A percentile compares a stretch with the other conserved stretches of the same genome.
Evolutionary conservation across 2,888 invertebrate species (phyloP).

Genomic region (Lochmaea crataegi): DNA sequence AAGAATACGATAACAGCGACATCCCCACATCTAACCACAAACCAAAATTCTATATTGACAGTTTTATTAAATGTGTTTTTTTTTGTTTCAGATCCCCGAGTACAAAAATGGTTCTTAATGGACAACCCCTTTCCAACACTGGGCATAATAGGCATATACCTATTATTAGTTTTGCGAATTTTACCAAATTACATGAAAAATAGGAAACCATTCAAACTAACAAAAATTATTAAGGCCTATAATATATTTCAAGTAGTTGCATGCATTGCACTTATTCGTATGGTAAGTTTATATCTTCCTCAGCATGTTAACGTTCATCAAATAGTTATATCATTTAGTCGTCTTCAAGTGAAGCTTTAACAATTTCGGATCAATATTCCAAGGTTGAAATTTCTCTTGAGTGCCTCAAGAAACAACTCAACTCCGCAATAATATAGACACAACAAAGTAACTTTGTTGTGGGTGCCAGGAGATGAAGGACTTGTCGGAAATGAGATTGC

Average conservation of each 20-base stretch:
- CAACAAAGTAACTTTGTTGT: too few species aligned
- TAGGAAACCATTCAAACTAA: conserved; percentile 75
- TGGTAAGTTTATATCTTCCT: conserved; percentile 68
- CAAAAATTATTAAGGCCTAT: conserved; percentile 76
- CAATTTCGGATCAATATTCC: too few species aligned
- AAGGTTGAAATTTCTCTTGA: too few species aligned
- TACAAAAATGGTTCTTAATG: conserved; percentile 69
- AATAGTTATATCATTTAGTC: too few species aligned
- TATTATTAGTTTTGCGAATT: conserved; percentile 66
- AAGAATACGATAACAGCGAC: too few species aligned
- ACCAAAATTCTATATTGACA: too few species aligned
- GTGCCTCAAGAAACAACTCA: too few species aligned
- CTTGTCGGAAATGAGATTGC: too few species aligned
- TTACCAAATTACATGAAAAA: conserved; percentile 77
- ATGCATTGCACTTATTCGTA: conserved; percentile 75
- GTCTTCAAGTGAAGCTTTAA: too few species aligned
- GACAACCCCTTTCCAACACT: conserved; percentile 65
- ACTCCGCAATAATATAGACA: too few species aligned
- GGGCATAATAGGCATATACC: conserved; percentile 65
- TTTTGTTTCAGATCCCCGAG: conserved; percentile 62
- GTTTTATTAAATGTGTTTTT: neutral
- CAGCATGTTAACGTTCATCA: neutral
- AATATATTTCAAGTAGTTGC: conserved; percentile 83
- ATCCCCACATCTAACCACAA: too few species aligned
- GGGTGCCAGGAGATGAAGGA: too few species aligned